Percentiles rank a stretch among this genome's conserved stretches.
Evolutionary conservation across 1,140 invertebrate species (phyloP).

Genomic region (Drosophila lacteicornis): DNA sequence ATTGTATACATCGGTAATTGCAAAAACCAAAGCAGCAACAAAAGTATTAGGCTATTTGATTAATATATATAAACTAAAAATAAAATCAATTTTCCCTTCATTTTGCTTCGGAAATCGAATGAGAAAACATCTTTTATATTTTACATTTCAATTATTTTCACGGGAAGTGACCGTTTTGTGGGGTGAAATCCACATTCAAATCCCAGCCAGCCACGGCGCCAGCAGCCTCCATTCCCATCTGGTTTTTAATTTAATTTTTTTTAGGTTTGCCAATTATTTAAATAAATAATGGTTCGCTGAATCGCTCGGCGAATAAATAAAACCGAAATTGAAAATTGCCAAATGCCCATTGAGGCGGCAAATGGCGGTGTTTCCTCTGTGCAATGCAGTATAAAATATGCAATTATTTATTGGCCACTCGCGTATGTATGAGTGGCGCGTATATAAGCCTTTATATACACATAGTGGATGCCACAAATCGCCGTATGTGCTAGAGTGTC

Average conservation of each 20-base stretch:
- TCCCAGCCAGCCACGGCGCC: neutral
- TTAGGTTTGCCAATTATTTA: slow-evolving; percentile 73
- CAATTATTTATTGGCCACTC: slow-evolving; percentile 53
- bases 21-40: too few relatives aligned
- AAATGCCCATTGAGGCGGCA: slow-evolving; percentile 59
- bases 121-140: neutral
- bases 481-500: slow-evolving; percentile 10
- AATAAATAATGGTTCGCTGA: slow-evolving; percentile 69
- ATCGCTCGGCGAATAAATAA: slow-evolving; percentile 28
- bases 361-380: slow-evolving; percentile 48
- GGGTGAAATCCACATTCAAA: neutral
- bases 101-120: neutral
- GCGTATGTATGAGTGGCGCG: slow-evolving; percentile 5
- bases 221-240: neutral
- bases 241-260: slow-evolving; percentile 65
- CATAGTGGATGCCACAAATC: slow-evolving; percentile 6
- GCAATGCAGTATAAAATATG: slow-evolving; percentile 64
- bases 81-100: neutral
- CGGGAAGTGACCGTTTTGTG: slow-evolving; percentile 10
- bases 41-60: too few relatives aligned
- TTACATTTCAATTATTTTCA: slow-evolving; percentile 24
- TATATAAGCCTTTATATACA: slow-evolving; percentile 9
- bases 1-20: too few relatives aligned
- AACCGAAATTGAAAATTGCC: slow-evolving; percentile 66
- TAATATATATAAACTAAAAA: neutral